Evolutionary conservation across 2,888 invertebrate species (phyloP).

Genomic region (Caenorhabditis sp.): DNA sequence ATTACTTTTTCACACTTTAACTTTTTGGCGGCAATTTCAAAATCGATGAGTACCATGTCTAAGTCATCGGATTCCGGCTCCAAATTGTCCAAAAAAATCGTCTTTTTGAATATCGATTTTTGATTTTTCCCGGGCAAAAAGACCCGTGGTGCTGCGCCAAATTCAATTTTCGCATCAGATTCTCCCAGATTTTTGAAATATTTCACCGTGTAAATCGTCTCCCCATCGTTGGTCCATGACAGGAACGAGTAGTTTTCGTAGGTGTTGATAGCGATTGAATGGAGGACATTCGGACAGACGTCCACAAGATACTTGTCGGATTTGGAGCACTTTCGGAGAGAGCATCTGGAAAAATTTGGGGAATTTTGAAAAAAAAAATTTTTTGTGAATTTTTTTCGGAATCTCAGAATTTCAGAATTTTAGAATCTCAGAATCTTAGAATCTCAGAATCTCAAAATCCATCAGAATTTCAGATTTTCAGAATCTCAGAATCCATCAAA

Average conservation of each 20-base stretch:
- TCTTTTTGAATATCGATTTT: conserved; percentile 25
- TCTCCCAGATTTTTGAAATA: conserved; percentile 27
- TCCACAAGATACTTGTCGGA: conserved; percentile 10
- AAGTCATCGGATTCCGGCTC: not conserved
- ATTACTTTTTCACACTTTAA: conserved; percentile 6
- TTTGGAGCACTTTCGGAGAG: conserved; percentile 39
- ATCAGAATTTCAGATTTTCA: too few species aligned
- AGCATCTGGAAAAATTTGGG: conserved; percentile 34
- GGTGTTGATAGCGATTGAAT: not conserved
- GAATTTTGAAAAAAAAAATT: not conserved
- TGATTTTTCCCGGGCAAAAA: conserved; percentile 33
- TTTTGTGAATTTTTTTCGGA: not conserved
- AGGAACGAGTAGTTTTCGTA: conserved; percentile 31
- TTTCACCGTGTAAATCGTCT: conserved; percentile 18
- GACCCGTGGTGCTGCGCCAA: not conserved
- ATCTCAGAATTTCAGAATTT: not conserved
- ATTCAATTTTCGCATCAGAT: conserved; percentile 19
- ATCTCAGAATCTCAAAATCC: too few species aligned
- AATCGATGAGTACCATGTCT: conserved; percentile 27
- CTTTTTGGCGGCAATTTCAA: not conserved
- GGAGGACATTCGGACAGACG: not conserved
- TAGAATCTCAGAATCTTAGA: not conserved
- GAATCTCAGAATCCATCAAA: too few species aligned
- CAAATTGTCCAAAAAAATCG: not conserved
- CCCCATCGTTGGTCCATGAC: not conserved